Evolutionary conservation across 2,888 invertebrate species (phyloP).

Genomic region (Nymphalis polychloros): DNA sequence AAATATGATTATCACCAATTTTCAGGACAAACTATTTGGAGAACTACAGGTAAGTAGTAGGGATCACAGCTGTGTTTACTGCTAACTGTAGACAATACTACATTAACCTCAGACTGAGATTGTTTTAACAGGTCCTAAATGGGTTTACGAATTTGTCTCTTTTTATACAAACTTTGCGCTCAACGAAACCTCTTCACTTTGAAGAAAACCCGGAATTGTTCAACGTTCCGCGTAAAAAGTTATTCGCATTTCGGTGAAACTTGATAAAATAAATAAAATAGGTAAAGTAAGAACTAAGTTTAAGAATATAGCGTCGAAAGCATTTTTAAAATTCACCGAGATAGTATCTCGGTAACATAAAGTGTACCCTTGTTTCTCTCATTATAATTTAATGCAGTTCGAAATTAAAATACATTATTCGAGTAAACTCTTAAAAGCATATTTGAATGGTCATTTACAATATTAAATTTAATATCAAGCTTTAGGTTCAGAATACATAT

Average conservation of each 20-base stretch:
- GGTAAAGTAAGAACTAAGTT: constrained; percentile 22
- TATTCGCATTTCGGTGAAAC: constrained; percentile 22
- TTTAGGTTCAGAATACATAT: no score
- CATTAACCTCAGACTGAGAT: constrained; percentile 59
- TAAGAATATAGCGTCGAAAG: constrained; percentile 8
- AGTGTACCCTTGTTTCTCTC: neutral
- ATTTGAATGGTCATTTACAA: no score
- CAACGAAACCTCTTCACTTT: constrained; percentile 24
- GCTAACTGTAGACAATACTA: constrained; percentile 38
- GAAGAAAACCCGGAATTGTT: constrained; percentile 1
- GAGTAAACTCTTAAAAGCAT: no score
- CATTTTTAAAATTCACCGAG: constrained; percentile 4
- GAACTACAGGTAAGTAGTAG: constrained; percentile 22
- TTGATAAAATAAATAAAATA: constrained; percentile 20
- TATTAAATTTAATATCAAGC: no score
- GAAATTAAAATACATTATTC: no score
- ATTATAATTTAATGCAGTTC: neutral
- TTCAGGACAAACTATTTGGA: no score
- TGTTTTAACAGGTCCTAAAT: constrained; percentile 66
- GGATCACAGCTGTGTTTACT: constrained; percentile 35
- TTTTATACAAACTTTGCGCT: constrained; percentile 26
- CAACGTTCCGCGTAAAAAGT: constrained; percentile 15
- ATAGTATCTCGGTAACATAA: neutral
- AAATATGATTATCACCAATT: no score
- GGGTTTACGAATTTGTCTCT: constrained; percentile 57